These are phyloP conservation scores for Polymixis flavicincta DNA, from an alignment of 2,888 invertebrate genomes.

Conservation along the genomic window DNA sequence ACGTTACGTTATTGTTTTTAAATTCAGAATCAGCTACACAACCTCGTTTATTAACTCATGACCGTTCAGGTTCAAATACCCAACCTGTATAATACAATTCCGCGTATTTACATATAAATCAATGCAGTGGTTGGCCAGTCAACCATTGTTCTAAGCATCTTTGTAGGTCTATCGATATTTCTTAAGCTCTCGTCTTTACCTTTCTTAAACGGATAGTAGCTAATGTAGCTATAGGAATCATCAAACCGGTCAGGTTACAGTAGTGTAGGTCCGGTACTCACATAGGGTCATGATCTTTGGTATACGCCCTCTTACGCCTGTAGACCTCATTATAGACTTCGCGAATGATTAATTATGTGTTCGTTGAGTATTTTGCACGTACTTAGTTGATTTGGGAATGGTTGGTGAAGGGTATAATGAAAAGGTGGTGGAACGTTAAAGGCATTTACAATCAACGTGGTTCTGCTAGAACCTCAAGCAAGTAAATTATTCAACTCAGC, in stretches of 20 bases:
- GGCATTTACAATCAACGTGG: neutral
- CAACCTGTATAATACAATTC: slow-evolving; percentile 19
- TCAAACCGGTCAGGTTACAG: slow-evolving; percentile 60
- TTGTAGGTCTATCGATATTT: slow-evolving; percentile 47
- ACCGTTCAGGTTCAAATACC: slow-evolving; percentile 37
- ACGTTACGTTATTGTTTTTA: slow-evolving; percentile 8
- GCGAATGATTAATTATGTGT: slow-evolving; percentile 55
- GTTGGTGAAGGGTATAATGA: slow-evolving; percentile 1
- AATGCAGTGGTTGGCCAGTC: slow-evolving; percentile 33
- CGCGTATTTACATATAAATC: slow-evolving; percentile 41
- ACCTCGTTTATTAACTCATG: slow-evolving; percentile 15
- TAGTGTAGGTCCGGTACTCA: slow-evolving; percentile 53
- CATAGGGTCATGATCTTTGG: slow-evolving; percentile 58
- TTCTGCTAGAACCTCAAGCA: neutral
- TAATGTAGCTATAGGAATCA: slow-evolving; percentile 47
- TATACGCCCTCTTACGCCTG: slow-evolving; percentile 60
- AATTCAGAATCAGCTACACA: slow-evolving; percentile 11
- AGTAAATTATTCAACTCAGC: too few relatives aligned
- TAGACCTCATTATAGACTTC: slow-evolving; percentile 60
- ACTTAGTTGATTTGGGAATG: slow-evolving; percentile 7
- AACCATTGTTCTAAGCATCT: slow-evolving; percentile 48
- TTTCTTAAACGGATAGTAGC: slow-evolving; percentile 50
- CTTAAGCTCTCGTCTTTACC: slow-evolving; percentile 37
- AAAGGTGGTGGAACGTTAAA: neutral
- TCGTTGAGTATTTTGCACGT: slow-evolving; percentile 50